Base-by-base conservation (phyloP, 2,113 vertebrate species). In the Tautogolabrus adspersus region DNA sequence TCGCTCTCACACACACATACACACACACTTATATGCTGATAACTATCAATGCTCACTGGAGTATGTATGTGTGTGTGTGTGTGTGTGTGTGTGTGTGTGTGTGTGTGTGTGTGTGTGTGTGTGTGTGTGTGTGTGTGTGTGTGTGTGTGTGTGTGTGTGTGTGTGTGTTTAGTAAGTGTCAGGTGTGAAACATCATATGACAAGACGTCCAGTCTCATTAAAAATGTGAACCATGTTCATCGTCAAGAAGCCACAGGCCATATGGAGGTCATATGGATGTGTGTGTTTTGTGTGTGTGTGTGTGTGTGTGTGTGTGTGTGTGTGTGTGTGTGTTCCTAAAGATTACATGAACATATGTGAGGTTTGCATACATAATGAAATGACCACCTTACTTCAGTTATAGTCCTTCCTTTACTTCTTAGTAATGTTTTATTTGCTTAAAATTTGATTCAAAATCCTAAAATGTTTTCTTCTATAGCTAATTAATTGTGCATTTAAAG, bases 151-250 rank as follows among this genome's bases (percentile, higher is more conserved):
- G 52, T 40, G 26, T 18, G 1, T 61, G 47, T 74, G 34, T 30
- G 49, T 34, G 61, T 55, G 58, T 75, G 67, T 23, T 34, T 34
- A 34, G 30, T 34, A 34, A 34, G 55, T 81, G 85, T 73, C 63
- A 77, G 75, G 62, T 80, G 63, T 83, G 58, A 86, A 75, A 74
- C 44, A 0, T 34, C 60, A 75, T 40, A 34, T 79, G 71, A 77
- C 71, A 85, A 79, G 55, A 64, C 30, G 51, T 61, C 61, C 5
- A 10, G 26, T 30, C 68, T 75, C 71, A 79, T 85, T 83, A 69
- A 83, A 61, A 26, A 42, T 71, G 72, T 59, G 49, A 78, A 76
- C 1, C 72, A 34, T n/a, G 40, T 75, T 66, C 30, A 34, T 6
- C 22, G 54, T 54, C 11, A 55, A 37, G 37, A 78, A 42, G 61